phyloP scores from a whole-genome alignment of 2,113 vertebrate genomes.

The Tilapia sparmanii region DNA sequence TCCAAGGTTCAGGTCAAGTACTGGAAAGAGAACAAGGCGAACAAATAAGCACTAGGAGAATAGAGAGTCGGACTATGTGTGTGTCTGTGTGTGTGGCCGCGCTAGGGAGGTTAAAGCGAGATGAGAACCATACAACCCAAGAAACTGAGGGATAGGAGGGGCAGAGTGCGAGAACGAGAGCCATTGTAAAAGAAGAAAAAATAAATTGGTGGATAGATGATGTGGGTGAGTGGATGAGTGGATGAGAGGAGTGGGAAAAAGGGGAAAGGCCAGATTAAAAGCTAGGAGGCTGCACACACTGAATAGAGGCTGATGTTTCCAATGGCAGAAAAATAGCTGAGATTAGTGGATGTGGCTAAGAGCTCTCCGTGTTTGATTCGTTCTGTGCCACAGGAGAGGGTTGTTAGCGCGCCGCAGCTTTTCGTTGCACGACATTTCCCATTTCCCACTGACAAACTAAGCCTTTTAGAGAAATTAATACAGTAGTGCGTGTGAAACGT shows the following conservation, averaged over 20 bases:
- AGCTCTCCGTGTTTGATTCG: constrained; percentile 6
- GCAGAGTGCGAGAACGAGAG: constrained; percentile 1
- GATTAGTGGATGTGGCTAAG: constrained; percentile 18
- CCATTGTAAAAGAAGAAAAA: neutral
- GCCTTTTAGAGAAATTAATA: neutral
- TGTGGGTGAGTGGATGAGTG: constrained; percentile 27
- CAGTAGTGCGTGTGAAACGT: constrained; percentile 2
- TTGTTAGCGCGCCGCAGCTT: neutral
- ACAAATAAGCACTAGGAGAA: neutral
- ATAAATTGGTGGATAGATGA: constrained; percentile 13
- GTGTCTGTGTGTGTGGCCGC: neutral
- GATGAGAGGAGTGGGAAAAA: neutral
- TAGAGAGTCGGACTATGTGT: neutral
- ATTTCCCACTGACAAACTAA: constrained; percentile 16
- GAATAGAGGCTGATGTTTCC: constrained; percentile 26
- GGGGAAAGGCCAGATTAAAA: constrained; percentile 21
- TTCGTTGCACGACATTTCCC: neutral
- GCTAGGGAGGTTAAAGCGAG: neutral
- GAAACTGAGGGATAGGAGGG: neutral
- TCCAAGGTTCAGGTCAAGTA: constrained; percentile 7
- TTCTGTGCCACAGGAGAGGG: neutral
- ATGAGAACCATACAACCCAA: constrained; percentile 8
- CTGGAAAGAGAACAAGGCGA: neutral
- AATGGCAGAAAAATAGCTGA: constrained; percentile 22
- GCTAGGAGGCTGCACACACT: constrained; percentile 7